phyloP scores from a whole-genome alignment of 2,888 invertebrate species.

The Lasioglossum figueresi region DNA sequence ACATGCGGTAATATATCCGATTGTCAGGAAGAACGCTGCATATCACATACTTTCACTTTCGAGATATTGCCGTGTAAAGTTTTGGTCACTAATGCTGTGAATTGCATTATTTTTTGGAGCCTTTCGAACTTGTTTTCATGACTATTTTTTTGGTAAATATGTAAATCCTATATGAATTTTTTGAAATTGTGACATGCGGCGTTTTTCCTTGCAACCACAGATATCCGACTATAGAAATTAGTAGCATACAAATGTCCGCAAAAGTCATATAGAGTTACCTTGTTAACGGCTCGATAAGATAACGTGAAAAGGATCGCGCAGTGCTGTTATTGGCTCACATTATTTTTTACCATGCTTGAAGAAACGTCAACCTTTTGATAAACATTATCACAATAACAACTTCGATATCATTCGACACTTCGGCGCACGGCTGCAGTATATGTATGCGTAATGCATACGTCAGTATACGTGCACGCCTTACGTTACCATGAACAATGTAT shows the following conservation, averaged over 20 bases:
- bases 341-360: neutral
- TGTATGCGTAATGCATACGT: too few species aligned
- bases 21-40: too few species aligned
- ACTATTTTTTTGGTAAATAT: too few species aligned
- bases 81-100: too few species aligned
- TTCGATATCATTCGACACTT: constrained; percentile 32
- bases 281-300: constrained; percentile 16
- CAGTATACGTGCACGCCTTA: constrained; percentile 44
- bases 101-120: too few species aligned
- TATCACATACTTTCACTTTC: too few species aligned
- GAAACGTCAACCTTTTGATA: constrained; percentile 12
- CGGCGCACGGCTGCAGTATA: constrained; percentile 20
- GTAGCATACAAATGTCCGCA: neutral
- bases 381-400: constrained; percentile 33
- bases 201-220: too few species aligned
- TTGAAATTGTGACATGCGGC: too few species aligned
- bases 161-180: too few species aligned
- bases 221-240: neutral
- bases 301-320: neutral
- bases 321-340: constrained; percentile 8
- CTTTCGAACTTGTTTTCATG: too few species aligned
- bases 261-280: constrained; percentile 32
- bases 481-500: constrained; percentile 33
- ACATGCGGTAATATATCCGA: too few species aligned
- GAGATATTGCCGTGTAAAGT: too few species aligned